Percentiles rank a stretch among this genome's conserved stretches.
phyloP scores from a whole-genome alignment of 2,113 vertebrate species.

The Cyanoramphus novaezelandiae region DNA sequence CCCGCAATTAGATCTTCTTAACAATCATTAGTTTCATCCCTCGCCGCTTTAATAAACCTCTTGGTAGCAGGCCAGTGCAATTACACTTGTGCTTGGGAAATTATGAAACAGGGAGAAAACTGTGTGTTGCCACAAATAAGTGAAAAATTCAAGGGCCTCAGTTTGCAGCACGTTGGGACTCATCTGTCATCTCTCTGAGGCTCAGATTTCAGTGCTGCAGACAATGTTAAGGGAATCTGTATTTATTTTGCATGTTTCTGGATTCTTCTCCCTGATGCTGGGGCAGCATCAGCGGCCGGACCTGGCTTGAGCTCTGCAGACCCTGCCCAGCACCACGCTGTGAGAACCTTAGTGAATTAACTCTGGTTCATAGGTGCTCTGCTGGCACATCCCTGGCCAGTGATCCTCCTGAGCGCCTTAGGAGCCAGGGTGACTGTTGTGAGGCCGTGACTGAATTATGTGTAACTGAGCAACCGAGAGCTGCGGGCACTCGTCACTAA shows the following conservation, averaged over 20 bases:
- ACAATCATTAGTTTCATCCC: constrained; percentile 23
- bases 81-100: background rate
- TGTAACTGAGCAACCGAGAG: fast-evolving
- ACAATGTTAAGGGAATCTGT: background rate
- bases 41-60: background rate
- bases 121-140: background rate
- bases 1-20: constrained; percentile 32
- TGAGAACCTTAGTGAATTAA: background rate
- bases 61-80: constrained; percentile 21
- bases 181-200: background rate
- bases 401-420: fast-evolving
- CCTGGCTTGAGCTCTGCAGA: background rate
- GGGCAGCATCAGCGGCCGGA: background rate
- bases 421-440: fast-evolving
- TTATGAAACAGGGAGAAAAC: background rate
- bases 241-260: background rate
- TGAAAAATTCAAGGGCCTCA: background rate
- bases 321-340: fast-evolving
- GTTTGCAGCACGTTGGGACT: fast-evolving
- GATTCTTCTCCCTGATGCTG: background rate
- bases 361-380: background rate
- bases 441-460: background rate
- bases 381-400: background rate
- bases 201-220: background rate
- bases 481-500: background rate